Conservation (phyloP, 2,797 vertebrate genomes). For the Rhynchonycteris naso region DNA sequence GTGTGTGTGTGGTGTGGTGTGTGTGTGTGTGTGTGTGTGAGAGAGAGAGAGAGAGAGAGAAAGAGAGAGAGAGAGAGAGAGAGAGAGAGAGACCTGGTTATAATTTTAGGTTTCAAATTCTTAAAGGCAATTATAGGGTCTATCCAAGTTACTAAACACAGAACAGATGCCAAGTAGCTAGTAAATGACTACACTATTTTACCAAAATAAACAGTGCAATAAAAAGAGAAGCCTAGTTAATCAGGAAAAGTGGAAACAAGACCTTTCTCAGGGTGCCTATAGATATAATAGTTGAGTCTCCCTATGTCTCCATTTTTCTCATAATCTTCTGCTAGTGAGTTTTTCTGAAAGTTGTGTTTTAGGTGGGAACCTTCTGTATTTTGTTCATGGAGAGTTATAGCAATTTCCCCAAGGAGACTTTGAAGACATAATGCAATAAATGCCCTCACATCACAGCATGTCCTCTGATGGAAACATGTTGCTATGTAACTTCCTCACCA, state of each 20-base stretch:
- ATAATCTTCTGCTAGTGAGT: background rate
- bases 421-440: conserved; percentile 40
- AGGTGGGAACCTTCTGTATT: background rate
- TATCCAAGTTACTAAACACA: conserved; percentile 21
- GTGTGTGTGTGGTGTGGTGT: background rate
- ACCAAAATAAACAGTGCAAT: background rate
- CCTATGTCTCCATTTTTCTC: background rate
- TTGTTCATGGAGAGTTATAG: conserved; percentile 15
- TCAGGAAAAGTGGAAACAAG: background rate
- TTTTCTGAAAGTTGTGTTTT: conserved; percentile 21
- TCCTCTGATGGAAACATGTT: conserved; percentile 32
- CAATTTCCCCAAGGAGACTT: background rate
- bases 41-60: too few relatives aligned
- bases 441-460: background rate
- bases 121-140: conserved; percentile 17
- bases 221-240: conserved; percentile 1
- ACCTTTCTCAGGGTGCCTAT: background rate
- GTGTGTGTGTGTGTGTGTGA: background rate
- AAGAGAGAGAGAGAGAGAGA: too few relatives aligned
- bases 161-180: background rate
- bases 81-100: too few relatives aligned
- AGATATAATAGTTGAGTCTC: background rate
- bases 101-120: background rate
- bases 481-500: background rate
- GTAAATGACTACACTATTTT: background rate